Evolutionary conservation across 2,888 invertebrate genomes (phyloP).

Genomic region (Ophraella communa): DNA sequence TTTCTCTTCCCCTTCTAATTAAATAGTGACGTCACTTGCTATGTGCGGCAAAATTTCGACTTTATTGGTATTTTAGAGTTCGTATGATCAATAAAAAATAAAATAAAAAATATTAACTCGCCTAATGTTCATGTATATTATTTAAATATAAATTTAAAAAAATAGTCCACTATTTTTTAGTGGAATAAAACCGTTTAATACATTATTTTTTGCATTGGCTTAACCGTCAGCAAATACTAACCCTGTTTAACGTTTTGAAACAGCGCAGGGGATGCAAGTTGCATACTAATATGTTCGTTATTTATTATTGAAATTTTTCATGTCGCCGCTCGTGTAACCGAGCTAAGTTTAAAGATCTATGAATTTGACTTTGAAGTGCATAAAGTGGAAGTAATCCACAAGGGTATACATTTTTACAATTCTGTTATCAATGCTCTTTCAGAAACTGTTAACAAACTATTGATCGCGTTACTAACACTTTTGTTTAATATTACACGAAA

Average conservation of each 20-base stretch:
- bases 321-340: conserved; percentile 16
- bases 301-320: conserved; percentile 38
- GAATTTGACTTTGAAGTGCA: conserved; percentile 12
- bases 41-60: too few relatives aligned
- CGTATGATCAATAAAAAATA: too few relatives aligned
- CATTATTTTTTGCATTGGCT: too few relatives aligned
- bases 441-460: not conserved
- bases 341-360: conserved; percentile 6
- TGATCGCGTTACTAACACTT: not conserved
- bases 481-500: too few relatives aligned
- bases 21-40: too few relatives aligned
- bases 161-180: too few relatives aligned
- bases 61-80: too few relatives aligned
- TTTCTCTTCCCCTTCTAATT: too few relatives aligned
- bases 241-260: conserved; percentile 8
- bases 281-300: conserved; percentile 40
- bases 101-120: too few relatives aligned
- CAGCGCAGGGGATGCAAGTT: conserved; percentile 33
- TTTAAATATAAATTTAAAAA: too few relatives aligned
- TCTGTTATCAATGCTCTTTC: not conserved
- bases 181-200: too few relatives aligned
- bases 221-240: not conserved
- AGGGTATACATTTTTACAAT: not conserved
- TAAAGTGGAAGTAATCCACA: conserved; percentile 1
- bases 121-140: too few relatives aligned